A percentile compares a stretch with the other conserved stretches of the same genome.
Conservation (phyloP, 2,113 vertebrate species). For the Gnathonemus echidnorhynchus region DNA sequence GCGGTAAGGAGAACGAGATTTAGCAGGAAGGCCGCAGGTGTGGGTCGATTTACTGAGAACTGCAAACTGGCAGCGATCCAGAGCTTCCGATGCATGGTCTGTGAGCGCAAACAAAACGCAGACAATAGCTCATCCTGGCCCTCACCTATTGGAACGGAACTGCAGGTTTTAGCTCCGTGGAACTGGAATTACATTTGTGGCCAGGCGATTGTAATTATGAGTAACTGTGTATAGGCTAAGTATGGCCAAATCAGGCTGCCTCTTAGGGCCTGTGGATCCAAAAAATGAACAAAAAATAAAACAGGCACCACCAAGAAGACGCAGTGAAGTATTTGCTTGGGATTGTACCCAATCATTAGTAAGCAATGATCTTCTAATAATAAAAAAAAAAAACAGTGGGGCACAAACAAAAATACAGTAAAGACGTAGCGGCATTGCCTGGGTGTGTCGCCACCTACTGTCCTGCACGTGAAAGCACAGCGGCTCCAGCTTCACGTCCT, state of each 20-base stretch:
- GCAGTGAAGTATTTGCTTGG: background rate
- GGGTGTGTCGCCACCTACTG: background rate
- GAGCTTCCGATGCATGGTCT: background rate
- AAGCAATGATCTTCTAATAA: background rate
- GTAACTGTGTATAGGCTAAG: background rate
- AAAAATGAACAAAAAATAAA: background rate
- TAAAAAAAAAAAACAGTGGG: background rate
- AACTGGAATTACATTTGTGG: background rate
- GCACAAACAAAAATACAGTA: background rate
- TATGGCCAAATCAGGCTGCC: background rate
- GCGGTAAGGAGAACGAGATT: background rate
- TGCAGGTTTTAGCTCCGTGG: background rate
- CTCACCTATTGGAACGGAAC: background rate
- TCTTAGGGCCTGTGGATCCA: background rate
- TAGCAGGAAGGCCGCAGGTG: background rate
- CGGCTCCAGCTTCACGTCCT: background rate
- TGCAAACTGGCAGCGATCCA: background rate
- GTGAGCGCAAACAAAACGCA: background rate
- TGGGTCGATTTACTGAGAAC: background rate
- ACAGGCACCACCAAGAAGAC: background rate
- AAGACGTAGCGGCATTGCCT: background rate
- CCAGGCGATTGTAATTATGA: background rate
- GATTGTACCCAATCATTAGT: background rate
- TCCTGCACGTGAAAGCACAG: background rate
- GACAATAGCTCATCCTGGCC: background rate